A percentile compares a stretch with the other conserved stretches of the same genome.
Conservation (phyloP, 2,797 vertebrate genomes). For the Pterois miles region DNA sequence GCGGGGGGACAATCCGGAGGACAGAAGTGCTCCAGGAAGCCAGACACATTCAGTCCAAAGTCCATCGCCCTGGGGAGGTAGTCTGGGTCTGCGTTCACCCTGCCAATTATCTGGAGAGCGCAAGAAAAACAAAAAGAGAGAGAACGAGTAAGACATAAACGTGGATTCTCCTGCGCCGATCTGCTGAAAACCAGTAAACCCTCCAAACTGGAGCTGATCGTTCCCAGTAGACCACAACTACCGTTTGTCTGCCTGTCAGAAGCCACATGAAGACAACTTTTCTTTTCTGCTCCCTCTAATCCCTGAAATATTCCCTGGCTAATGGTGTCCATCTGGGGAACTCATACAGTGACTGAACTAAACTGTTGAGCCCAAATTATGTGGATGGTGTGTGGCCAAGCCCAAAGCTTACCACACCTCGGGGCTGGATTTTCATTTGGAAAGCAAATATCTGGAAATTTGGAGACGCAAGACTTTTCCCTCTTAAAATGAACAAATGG, state of each 20-base stretch:
- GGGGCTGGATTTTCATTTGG: conserved; percentile 13
- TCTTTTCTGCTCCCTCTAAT: conserved; percentile 56
- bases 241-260: conserved; percentile 26
- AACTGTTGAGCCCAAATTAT: conserved; percentile 44
- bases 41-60: conserved; percentile 93
- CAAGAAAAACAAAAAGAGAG: conserved; percentile 1
- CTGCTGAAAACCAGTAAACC: conserved; percentile 44
- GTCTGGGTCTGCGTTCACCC: conserved; percentile 96
- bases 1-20: conserved; percentile 88
- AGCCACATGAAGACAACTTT: conserved; percentile 64
- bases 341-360: conserved; percentile 30
- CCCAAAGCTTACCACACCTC: conserved; percentile 30
- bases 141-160: conserved; percentile 20
- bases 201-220: conserved; percentile 24
- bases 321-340: conserved; percentile 66
- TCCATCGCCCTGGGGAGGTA: conserved; percentile 94
- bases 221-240: conserved; percentile 48
- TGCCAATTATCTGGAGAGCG: conserved; percentile 90
- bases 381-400: conserved; percentile 40
- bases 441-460: conserved; percentile 20
- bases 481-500: conserved; percentile 26
- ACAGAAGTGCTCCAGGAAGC: conserved; percentile 94
- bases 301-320: conserved; percentile 29
- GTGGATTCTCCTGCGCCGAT: neutral
- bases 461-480: conserved; percentile 23